Evolutionary conservation across 1,140 invertebrate genomes (phyloP).

Genomic region (Drosophila sp.): DNA sequence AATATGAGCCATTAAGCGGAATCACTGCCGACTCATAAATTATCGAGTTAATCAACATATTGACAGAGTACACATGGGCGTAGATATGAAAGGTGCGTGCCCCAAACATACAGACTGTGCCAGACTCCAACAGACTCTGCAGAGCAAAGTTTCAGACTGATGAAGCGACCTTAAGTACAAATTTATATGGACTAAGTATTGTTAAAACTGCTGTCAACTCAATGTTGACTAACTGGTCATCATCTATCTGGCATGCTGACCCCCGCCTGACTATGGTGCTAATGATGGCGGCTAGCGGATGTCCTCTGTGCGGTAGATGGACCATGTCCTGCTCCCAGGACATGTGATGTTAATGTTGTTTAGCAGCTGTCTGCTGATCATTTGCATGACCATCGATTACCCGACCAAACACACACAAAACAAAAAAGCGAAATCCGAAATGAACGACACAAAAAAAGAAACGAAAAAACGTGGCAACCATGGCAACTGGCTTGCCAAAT

Average conservation of each 20-base stretch:
- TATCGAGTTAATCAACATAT: constrained; percentile 81
- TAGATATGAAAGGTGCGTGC: neutral
- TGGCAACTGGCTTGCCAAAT: constrained; percentile 73
- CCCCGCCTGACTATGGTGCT: constrained; percentile 39
- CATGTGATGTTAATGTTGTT: constrained; percentile 58
- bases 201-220: neutral
- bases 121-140: too few species aligned
- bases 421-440: constrained; percentile 39
- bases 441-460: constrained; percentile 34
- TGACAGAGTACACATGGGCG: constrained; percentile 52
- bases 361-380: constrained; percentile 62
- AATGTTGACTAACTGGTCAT: neutral
- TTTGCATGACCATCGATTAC: constrained; percentile 74
- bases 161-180: constrained; percentile 17
- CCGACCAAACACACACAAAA: constrained; percentile 41
- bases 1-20: constrained; percentile 72
- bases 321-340: constrained; percentile 14
- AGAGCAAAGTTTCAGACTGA: neutral
- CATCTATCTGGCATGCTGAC: neutral
- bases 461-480: constrained; percentile 48
- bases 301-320: constrained; percentile 41
- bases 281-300: constrained; percentile 71
- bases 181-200: constrained; percentile 28
- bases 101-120: too few species aligned
- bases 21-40: constrained; percentile 75